Conservation (phyloP, 2,797 vertebrate species). For the Mus caroli region DNA sequence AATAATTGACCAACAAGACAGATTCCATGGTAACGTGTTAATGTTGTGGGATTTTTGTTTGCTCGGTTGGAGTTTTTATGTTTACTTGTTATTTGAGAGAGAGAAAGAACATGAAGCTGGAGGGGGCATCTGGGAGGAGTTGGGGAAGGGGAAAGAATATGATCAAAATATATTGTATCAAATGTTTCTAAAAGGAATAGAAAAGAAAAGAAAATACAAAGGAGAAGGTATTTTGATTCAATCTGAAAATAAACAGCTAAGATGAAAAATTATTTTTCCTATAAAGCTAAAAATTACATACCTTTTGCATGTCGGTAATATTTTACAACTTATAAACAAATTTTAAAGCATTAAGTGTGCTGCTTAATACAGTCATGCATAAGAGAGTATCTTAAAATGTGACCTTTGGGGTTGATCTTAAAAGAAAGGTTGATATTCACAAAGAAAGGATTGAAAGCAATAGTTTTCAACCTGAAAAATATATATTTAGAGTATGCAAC, state of each 20-base stretch:
- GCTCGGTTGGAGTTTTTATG: not conserved
- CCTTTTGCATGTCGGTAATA: slow-evolving; percentile 38
- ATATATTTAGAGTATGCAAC: not conserved
- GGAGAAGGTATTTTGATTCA: not conserved
- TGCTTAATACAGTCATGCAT: not conserved
- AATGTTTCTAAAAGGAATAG: not conserved
- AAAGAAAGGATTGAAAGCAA: not conserved
- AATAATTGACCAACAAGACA: no score
- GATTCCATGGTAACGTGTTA: not conserved
- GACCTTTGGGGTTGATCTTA: not conserved
- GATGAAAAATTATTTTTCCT: not conserved
- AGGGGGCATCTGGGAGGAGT: not conserved
- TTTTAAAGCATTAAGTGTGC: not conserved
- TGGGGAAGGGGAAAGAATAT: not conserved
- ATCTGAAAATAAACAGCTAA: not conserved
- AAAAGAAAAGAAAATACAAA: not conserved
- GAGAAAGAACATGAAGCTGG: not conserved
- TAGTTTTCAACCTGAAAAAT: not conserved
- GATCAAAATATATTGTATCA: not conserved
- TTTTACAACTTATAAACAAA: not conserved
- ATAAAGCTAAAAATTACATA: not conserved
- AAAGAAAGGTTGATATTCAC: not conserved
- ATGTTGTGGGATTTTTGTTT: not conserved
- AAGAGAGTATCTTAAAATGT: slow-evolving; percentile 3
- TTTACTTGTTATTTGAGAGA: not conserved